Conservation (phyloP, 2,888 invertebrate genomes). For the Muschampia plurimacula region DNA sequence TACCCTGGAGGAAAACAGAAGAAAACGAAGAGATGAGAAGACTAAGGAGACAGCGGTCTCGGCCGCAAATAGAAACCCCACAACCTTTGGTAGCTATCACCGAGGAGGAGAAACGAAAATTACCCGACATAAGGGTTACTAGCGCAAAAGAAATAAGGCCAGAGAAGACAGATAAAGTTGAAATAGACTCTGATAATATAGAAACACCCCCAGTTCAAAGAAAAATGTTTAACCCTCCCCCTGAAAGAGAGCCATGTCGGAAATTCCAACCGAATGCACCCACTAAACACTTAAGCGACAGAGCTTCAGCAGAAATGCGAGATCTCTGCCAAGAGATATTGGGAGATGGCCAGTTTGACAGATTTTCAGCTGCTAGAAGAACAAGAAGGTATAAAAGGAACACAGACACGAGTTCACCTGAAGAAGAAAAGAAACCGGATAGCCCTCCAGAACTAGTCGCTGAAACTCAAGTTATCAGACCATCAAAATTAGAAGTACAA, state of each 20-base stretch:
- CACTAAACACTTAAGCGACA: conserved; percentile 56
- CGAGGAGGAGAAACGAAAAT: conserved; percentile 87
- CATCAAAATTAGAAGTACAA: conserved; percentile 81
- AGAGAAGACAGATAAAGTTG: conserved; percentile 87
- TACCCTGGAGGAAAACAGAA: conserved; percentile 91
- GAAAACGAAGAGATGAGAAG: conserved; percentile 88
- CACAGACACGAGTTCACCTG: conserved; percentile 85
- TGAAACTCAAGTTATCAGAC: conserved; percentile 83
- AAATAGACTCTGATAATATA: conserved; percentile 96
- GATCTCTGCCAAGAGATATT: conserved; percentile 83
- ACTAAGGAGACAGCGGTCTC: conserved; percentile 84
- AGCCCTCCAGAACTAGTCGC: conserved; percentile 76
- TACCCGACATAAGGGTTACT: conserved; percentile 77
- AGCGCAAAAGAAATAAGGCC: conserved; percentile 56
- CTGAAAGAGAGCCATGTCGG: conserved; percentile 86
- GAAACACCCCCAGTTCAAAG: conserved; percentile 95
- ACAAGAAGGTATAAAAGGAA: conserved; percentile 92
- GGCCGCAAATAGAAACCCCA: conserved; percentile 74
- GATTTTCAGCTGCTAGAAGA: conserved; percentile 92
- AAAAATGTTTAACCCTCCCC: conserved; percentile 87
- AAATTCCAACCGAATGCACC: conserved; percentile 76
- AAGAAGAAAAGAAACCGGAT: conserved; percentile 83
- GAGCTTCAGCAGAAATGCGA: conserved; percentile 72
- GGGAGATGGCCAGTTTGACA: conserved; percentile 93
- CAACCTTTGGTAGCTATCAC: conserved; percentile 84